Base-by-base conservation (phyloP, 2,113 vertebrate species). In the Carettochelys insculpta region DNA sequence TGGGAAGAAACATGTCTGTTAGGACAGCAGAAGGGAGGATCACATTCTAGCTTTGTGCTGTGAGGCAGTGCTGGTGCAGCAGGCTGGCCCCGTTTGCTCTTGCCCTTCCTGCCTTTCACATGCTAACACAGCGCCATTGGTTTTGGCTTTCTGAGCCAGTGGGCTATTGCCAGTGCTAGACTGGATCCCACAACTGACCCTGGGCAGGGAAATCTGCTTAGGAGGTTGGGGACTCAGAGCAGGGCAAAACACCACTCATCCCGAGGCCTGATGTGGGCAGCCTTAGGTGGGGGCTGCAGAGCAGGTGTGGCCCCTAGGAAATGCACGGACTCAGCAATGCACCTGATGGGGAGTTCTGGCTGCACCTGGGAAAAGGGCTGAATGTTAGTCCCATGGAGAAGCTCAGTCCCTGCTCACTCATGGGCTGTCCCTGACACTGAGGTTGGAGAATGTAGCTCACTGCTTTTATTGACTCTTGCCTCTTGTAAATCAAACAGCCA, bases 21-120 rank as follows among this genome's bases (percentile, higher is more conserved):
- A 52, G 77, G 87, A 80, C 47, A 29, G 71, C 79, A 27, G 22
- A 75, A 24, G 25, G 41, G 71, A 75, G 22, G 71, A 78, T 84
- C 86, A n/a, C 5, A 34, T 43, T 47, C 65, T 80, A 83, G 77
- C 79, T 92, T 92, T 58, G 9, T 31, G 86, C 51, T 73, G 34
- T 20, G 12, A 20, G 24, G 68, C 78, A 86, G 43, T 91, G 86
- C 75, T 82, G 77, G 80, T 91, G 75, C 93, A 94, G 68, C 56
- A 92, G 24, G 11, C 51, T 54, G 13, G 73, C 78, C 1, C 8
- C 10, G 41, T 38, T 25, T 24, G 24, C 22, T 73, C 50, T 83
- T 83, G 83, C 8, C 71, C 52, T 90, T 78, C 61, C 41, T 38
- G 77, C 10, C 25, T 45, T 58, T 79, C 77, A 84, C 65, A 43